Conservation (phyloP, 2,888 invertebrate species). For the Melangyna quadrimaculata region DNA sequence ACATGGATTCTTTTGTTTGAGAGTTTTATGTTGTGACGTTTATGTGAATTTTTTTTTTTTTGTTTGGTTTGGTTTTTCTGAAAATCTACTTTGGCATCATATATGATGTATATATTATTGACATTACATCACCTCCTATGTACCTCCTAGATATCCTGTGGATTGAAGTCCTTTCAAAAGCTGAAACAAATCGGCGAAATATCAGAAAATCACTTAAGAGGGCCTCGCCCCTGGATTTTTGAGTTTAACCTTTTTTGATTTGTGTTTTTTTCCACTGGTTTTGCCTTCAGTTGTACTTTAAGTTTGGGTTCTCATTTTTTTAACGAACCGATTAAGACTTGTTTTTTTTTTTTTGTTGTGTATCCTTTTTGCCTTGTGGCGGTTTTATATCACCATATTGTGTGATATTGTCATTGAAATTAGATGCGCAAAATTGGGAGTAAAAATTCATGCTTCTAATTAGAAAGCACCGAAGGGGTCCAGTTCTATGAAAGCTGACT, state of each 20-base stretch:
- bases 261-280: background rate
- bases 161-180: conserved; percentile 30
- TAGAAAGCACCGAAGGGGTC: background rate
- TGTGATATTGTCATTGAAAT: background rate
- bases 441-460: background rate
- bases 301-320: background rate
- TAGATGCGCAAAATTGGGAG: background rate
- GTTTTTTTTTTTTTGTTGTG: background rate
- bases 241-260: conserved; percentile 25
- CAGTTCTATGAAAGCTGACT: no score
- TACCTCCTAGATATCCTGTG: conserved; percentile 47
- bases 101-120: conserved; percentile 33
- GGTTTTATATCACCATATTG: background rate
- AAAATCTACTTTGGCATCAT: conserved; percentile 24
- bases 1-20: conserved; percentile 38
- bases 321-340: background rate
- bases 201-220: conserved; percentile 61
- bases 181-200: conserved; percentile 5
- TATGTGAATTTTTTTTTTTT: conserved; percentile 60
- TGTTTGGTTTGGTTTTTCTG: conserved; percentile 1
- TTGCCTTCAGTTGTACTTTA: background rate
- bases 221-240: conserved; percentile 48
- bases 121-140: conserved; percentile 55
- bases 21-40: conserved; percentile 49
- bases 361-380: background rate